A percentile compares a stretch with the other conserved stretches of the same genome.
phyloP scores from a whole-genome alignment of 2,113 vertebrate species.

The Oreochromis tanganicae region DNA sequence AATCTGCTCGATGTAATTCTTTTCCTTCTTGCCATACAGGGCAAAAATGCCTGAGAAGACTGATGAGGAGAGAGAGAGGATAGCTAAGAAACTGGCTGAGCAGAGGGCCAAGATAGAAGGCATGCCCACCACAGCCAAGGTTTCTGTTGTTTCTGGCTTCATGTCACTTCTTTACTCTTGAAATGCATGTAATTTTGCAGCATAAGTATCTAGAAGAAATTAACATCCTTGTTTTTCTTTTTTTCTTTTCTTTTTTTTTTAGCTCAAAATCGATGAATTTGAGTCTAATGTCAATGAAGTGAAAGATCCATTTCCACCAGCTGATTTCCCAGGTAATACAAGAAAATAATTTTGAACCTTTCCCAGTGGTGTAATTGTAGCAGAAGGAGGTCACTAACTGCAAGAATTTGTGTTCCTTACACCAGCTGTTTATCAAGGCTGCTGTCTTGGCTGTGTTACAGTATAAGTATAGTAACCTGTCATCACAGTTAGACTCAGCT shows the following conservation, averaged over 20 bases:
- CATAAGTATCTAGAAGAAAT: neutral
- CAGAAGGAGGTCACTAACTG: neutral
- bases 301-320: slow-evolving; percentile 96
- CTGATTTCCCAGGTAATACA: slow-evolving; percentile 92
- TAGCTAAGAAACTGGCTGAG: slow-evolving; percentile 88
- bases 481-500: slow-evolving; percentile 36
- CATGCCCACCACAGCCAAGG: slow-evolving; percentile 95
- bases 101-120: slow-evolving; percentile 87
- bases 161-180: neutral
- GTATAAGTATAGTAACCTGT: slow-evolving; percentile 41
- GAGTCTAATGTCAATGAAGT: slow-evolving; percentile 97
- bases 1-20: neutral
- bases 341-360: neutral
- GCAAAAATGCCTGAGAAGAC: slow-evolving; percentile 80
- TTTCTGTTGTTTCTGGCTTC: slow-evolving; percentile 31
- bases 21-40: slow-evolving; percentile 55
- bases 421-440: neutral
- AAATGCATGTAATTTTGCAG: neutral
- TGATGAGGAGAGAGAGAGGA: slow-evolving; percentile 85
- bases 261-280: slow-evolving; percentile 97
- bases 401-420: neutral
- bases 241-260: neutral
- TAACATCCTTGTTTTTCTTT: neutral
- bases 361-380: neutral
- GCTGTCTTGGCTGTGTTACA: slow-evolving; percentile 19